A percentile compares a stretch with the other conserved stretches of the same genome.
Evolutionary conservation across 2,888 invertebrate genomes (phyloP).

Genomic region (Tetranychus truncatus): DNA sequence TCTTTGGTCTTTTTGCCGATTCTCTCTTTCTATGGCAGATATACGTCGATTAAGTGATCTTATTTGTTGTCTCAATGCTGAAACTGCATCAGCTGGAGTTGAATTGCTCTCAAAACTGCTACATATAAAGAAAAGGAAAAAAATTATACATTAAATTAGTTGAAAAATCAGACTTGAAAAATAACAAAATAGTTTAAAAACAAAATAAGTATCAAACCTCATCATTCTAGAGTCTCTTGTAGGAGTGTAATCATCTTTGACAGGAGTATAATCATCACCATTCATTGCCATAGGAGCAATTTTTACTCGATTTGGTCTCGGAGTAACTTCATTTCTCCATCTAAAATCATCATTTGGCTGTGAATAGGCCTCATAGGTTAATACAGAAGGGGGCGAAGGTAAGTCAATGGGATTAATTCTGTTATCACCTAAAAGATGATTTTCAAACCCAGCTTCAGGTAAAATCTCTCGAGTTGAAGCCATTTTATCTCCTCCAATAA

Average conservation of each 20-base stretch:
- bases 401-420: neutral
- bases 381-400: neutral
- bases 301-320: neutral
- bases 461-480: constrained; percentile 38
- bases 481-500: constrained; percentile 49
- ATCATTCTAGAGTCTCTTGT: neutral
- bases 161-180: neutral
- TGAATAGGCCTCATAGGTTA: neutral
- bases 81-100: neutral
- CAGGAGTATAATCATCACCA: neutral
- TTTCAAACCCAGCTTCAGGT: constrained; percentile 59
- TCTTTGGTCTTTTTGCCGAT: constrained; percentile 59
- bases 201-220: neutral
- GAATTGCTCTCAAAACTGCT: neutral
- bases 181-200: neutral
- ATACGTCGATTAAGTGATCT: constrained; percentile 69
- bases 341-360: neutral
- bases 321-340: neutral
- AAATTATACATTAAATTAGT: neutral
- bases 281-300: neutral
- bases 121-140: neutral
- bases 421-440: constrained; percentile 12
- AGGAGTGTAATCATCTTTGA: neutral
- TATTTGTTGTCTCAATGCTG: constrained; percentile 43
- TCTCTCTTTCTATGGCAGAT: constrained; percentile 66